Base-by-base conservation (phyloP, 2,797 vertebrate species). In the Melanotaenia boesemani region DNA sequence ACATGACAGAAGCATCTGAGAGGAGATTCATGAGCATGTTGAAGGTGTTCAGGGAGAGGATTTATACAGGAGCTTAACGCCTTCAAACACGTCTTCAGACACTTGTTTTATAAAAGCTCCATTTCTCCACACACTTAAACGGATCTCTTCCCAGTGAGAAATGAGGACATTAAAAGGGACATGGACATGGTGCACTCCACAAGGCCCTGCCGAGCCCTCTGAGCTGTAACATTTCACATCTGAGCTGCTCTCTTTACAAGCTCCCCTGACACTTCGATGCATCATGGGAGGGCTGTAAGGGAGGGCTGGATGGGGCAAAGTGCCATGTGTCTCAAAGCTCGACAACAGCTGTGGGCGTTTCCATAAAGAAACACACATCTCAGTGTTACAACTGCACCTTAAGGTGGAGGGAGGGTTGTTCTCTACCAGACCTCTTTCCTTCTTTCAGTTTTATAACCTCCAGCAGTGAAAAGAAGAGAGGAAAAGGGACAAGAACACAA, bases 111-210 rank as follows among this genome's bases (percentile, higher is more conserved):
- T 88, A 85, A 87, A 86, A 86, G 87, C 81, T 86, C 76, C 46
- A 86, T 87, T 90, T 88, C 89, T 91, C 77, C 74, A 68, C 28
- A 54, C 79, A 32, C 76, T 85, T 91, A 87, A 92, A 90, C 71
- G 71, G 83, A 83, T 81, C 72, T 80, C 72, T 61, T 83, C 79
- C 85, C 71, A 65, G 69, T 91, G 89, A 92, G 87, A 70, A 90
- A 94, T 91, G 85, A 87, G 83, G 85, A 86, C 88, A 92, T 92
- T 93, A 91, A 82, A 67, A 75, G 80, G 79, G 85, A 90, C 88
- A 86, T 1, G 78, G 82, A 87, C 86, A n/a, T 12, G 77, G 85
- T 80, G 85, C 88, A 83, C 86, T 80, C 79, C 76, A 79, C 89
- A 58, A 71, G 74, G 81, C 77, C 85, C 88, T 11, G 60, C 74